Evolutionary conservation across 2,113 vertebrate genomes (phyloP), one percentile per base, ranked within the genome.

Genomic region (Spilogale gracilis): DNA sequence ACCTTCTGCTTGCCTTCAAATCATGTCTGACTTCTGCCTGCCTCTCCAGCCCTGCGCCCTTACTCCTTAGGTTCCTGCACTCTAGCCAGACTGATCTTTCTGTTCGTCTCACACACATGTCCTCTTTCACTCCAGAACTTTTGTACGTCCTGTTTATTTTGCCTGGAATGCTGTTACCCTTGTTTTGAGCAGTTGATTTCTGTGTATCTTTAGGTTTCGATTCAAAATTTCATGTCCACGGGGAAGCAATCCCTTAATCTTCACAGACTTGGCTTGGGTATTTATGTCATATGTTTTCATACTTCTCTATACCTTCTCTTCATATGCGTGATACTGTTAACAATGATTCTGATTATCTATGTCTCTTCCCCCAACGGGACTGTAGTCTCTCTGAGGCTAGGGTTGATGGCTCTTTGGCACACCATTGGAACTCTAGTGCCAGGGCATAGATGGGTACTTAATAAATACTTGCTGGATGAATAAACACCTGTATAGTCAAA

Each of bases 151-250:
- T 76, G 0, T 67, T 90, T 69, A 9, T 86, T 90, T 93, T 71
- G 80, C 79, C 43, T 71, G 18, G n/a, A 78, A 32, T 71, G 21
- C 84, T 56, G 2, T 89, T 48, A 56, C 9, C 54, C 52, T 43
- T 74, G 43, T 67, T 96, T 90, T 86, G 73, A 97, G 67, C 12
- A 60, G 25, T 67, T 92, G 32, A 93, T 69, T 65, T 50, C 58
- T 61, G 1, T 81, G 85, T 86, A 21, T 50, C 58, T 89, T 82
- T 63, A 86, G 52, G 56, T 90, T 90, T 93, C 80, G 69, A 80
- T 13, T 93, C 13, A 82, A 21, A 76, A 56, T 82, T 78, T 93
- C 80, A 69, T 27, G 20, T 80, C 30, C 8, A 4, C 48, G 32
- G 67, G 52, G 80, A 86, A 92, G 54, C 23, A 54, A 17, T 43